Evolutionary conservation across 2,113 vertebrate genomes (phyloP).

Genomic region (Cyprinodon brontotheroides): DNA sequence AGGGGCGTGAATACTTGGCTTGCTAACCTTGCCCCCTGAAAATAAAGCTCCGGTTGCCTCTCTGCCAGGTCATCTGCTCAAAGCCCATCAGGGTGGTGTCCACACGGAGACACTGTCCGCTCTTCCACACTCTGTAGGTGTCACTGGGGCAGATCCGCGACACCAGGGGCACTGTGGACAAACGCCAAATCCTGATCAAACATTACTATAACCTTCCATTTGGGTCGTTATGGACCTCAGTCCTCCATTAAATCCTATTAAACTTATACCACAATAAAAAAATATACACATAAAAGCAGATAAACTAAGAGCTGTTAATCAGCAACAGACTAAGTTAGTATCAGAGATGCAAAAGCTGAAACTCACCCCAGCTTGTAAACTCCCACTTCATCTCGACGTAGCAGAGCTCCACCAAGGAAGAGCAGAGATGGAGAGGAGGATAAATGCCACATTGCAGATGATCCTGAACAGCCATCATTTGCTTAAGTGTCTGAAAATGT

Average conservation of each 20-base stretch:
- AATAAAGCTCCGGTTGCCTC: slow-evolving; percentile 95
- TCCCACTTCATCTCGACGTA: slow-evolving; percentile 99
- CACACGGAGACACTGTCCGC: slow-evolving; percentile 93
- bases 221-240: neutral
- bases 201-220: neutral
- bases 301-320: neutral
- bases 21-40: slow-evolving; percentile 93
- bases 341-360: slow-evolving; percentile 1
- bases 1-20: neutral
- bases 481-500: too few relatives aligned
- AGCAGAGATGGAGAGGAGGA: slow-evolving; percentile 12
- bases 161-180: slow-evolving; percentile 88
- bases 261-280: neutral
- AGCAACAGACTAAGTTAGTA: neutral
- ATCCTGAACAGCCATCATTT: too few relatives aligned
- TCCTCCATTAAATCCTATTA: neutral
- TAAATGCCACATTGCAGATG: too few relatives aligned
- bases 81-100: slow-evolving; percentile 97
- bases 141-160: slow-evolving; percentile 98
- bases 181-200: slow-evolving; percentile 13
- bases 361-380: slow-evolving; percentile 97
- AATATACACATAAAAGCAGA: neutral
- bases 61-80: slow-evolving; percentile 98
- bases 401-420: too few relatives aligned
- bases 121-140: slow-evolving; percentile 98